Conservation (phyloP, 2,888 invertebrate genomes). For the Drepana falcataria region DNA sequence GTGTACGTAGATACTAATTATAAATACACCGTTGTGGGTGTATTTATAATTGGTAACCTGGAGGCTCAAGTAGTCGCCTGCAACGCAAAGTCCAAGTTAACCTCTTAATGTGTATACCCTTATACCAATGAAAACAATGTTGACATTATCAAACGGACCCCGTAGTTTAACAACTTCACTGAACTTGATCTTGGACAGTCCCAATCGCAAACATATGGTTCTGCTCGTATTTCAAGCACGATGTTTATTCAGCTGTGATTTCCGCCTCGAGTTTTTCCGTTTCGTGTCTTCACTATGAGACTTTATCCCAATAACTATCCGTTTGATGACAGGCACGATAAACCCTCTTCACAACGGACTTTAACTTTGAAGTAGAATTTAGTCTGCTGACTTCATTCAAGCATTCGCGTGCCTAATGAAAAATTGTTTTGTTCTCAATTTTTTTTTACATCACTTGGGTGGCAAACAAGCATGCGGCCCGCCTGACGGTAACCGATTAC, state of each 20-base stretch:
- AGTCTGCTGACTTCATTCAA: background rate
- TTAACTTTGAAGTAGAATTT: background rate
- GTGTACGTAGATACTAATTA: too few species aligned
- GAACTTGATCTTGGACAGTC: background rate
- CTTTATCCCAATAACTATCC: background rate
- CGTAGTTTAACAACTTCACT: background rate
- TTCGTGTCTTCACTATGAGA: background rate
- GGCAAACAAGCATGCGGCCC: too few species aligned
- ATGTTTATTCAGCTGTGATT: background rate
- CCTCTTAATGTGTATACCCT: too few species aligned
- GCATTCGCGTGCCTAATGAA: background rate
- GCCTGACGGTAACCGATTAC: too few species aligned
- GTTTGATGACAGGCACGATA: background rate
- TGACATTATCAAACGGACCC: background rate
- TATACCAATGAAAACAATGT: too few species aligned
- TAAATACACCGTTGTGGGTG: too few species aligned
- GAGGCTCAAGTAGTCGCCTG: too few species aligned
- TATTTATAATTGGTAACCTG: too few species aligned
- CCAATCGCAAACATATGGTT: background rate
- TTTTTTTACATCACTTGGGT: too few species aligned
- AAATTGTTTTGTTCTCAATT: too few species aligned
- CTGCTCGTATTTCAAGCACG: background rate
- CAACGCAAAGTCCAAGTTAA: too few species aligned
- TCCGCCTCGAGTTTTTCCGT: background rate
- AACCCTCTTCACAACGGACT: background rate